Percentiles rank a stretch among this genome's conserved stretches.
These are phyloP conservation scores for Watsonalla cultraria DNA, from an alignment of 2,888 invertebrate genomes.

Conservation along the genomic window DNA sequence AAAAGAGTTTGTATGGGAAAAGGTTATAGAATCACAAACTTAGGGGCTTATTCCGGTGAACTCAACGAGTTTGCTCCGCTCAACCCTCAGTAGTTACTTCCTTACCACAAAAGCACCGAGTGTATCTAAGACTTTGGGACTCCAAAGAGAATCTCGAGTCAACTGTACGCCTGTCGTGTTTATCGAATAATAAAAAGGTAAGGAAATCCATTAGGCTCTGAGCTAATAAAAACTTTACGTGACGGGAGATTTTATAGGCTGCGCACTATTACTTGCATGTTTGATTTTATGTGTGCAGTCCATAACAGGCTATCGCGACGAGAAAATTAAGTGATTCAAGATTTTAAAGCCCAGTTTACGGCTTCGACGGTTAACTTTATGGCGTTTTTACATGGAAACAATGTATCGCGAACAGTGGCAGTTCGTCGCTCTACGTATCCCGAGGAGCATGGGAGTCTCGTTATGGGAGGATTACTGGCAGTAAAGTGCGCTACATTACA, in stretches of 20 bases:
- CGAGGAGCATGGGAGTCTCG: slow-evolving; percentile 27
- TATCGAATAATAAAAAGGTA: slow-evolving; percentile 36
- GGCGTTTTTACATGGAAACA: slow-evolving; percentile 46
- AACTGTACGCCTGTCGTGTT: slow-evolving; percentile 32
- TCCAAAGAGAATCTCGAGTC: slow-evolving; percentile 45
- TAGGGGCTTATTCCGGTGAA: slow-evolving; percentile 40
- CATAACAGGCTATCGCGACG: slow-evolving; percentile 33
- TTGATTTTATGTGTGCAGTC: slow-evolving; percentile 37
- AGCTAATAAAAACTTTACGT: slow-evolving; percentile 39
- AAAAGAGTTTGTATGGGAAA: slow-evolving; percentile 31
- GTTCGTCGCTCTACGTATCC: slow-evolving; percentile 8
- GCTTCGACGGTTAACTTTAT: slow-evolving; percentile 34
- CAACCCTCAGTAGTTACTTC: slow-evolving; percentile 24
- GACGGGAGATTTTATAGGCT: slow-evolving; percentile 22
- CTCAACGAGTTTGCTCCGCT: slow-evolving; percentile 23
- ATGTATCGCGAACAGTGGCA: slow-evolving; percentile 22
- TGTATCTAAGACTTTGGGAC: slow-evolving; percentile 26
- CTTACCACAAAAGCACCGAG: slow-evolving; percentile 23
- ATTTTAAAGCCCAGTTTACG: slow-evolving; percentile 39
- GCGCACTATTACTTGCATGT: slow-evolving; percentile 19
- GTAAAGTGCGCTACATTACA: slow-evolving; percentile 59
- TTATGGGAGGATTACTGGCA: slow-evolving; percentile 49
- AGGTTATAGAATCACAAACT: slow-evolving; percentile 37
- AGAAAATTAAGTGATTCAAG: slow-evolving; percentile 46
- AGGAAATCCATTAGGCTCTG: slow-evolving; percentile 34